Base-by-base conservation (phyloP, 2,797 vertebrate species). In the Cottoperca gobio region DNA sequence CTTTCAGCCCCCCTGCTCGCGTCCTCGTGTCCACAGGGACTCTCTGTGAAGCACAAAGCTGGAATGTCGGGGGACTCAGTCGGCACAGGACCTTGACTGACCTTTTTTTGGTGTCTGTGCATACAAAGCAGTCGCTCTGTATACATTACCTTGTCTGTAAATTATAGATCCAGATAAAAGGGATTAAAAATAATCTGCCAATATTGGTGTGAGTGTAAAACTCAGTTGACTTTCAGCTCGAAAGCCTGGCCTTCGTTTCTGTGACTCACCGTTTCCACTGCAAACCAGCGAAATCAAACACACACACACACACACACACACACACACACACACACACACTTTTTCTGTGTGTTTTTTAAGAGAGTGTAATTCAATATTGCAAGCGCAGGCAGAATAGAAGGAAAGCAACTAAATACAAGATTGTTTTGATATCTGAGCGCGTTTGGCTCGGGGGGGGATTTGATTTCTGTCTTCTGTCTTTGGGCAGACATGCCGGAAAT, bases 381-480 rank as follows among this genome's bases (percentile, higher is more conserved):
- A 23, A 54, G 67, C 61, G 35, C 76, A 73, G 1, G 62, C 43
- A 46, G 40, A 62, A 48, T 48, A 53, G 62, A 68, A 50, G 37
- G 57, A 42, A 81, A 74, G 50, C 65, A 8, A 75, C 76, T 69
- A 77, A 71, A 79, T 45, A 73, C 55, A 65, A 66, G 72, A 60
- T 74, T 67, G 73, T 78, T 79, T 80, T 78, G 74, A 85, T 77
- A 82, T 90, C 63, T 86, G 82, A 84, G 86, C 88, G 85, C 21
- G 39, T 75, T 58, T 72, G 55, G 78, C 84, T 87, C 82, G 42
- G 70, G 82, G 70, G 82, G 82, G 83, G 84, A 81, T 86, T 80
- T 73, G 57, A 54, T 75, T 85, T 73, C 64, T 9, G 59, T 70
- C 70, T 40, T 67, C 62, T 55, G 80, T 78, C 78, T 85, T 88